These are phyloP conservation scores for Melanostoma scalare DNA, from an alignment of 2,888 invertebrate genomes.

Conservation along the genomic window DNA sequence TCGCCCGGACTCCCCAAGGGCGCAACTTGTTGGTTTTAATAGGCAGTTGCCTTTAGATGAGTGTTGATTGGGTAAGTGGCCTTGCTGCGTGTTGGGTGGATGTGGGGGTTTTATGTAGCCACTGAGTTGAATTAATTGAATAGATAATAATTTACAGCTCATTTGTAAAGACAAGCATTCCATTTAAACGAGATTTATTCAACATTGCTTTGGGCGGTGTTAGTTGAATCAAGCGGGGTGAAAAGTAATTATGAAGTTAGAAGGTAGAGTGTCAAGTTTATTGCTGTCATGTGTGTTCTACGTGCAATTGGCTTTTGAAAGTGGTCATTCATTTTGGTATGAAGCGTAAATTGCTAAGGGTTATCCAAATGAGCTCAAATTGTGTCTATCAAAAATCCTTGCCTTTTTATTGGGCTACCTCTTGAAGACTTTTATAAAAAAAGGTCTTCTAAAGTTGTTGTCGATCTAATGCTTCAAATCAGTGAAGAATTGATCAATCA, in stretches of 20 bases:
- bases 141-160: constrained; percentile 62
- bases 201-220: constrained; percentile 8
- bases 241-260: constrained; percentile 24
- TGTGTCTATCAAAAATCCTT: too few relatives aligned
- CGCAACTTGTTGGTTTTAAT: constrained; percentile 67
- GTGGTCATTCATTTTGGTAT: too few relatives aligned
- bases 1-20: constrained; percentile 59
- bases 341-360: too few relatives aligned
- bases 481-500: too few relatives aligned
- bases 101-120: constrained; percentile 33
- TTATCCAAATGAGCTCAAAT: too few relatives aligned
- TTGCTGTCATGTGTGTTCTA: too few relatives aligned
- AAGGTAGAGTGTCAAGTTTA: too few relatives aligned
- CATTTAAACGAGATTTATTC: constrained; percentile 52
- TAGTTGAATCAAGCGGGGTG: neutral
- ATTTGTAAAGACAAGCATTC: constrained; percentile 46
- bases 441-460: too few relatives aligned
- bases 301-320: too few relatives aligned
- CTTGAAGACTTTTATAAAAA: too few relatives aligned
- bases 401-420: too few relatives aligned
- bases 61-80: constrained; percentile 66
- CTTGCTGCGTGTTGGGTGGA: constrained; percentile 1
- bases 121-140: constrained; percentile 63
- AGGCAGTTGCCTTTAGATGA: constrained; percentile 48
- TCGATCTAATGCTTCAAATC: too few relatives aligned